Base-by-base conservation (phyloP, 1,140 invertebrate genomes). In the Sminthurides bifidus region DNA sequence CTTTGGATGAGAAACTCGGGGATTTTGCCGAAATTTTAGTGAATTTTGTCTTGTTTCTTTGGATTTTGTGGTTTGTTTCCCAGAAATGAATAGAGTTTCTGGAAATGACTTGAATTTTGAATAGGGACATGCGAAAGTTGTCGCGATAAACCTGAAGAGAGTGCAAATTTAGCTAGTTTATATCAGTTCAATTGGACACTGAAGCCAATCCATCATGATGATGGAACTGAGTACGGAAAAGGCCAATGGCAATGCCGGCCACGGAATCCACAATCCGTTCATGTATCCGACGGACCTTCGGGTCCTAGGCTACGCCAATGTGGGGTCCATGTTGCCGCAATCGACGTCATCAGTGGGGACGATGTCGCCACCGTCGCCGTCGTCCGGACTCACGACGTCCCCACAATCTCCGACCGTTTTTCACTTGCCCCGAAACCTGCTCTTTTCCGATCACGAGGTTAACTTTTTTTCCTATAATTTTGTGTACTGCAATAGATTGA, bases 231-330 rank as follows among this genome's bases (percentile, higher is more conserved):
- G 52, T 21, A 37, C 45, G 29, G 59, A 64, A 21, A 61, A 60
- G 35, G 43, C 54, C 5, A 64, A 61, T 54, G 62, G 58, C 15
- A 31, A 35, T 41, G 43, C 38, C 33, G 51, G 31, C 24, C 49
- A 35, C 15, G 43, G 45, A n/a, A 38, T 57, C n/a, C 61, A 59
- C 46, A 57, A 63, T 54, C 53, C 58, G 4, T 64, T 60, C 31
- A 48, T 61, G 12, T 64, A 64, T 38, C 62, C 62, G 24, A 54
- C 62, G n/a, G 62, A 64, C 51, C 37, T 64, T 21, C 52, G 62
- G 38, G 59, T 64, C 23, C 41, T 63, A 12, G 61, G 60, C 12
- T 63, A 61, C 41, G 64, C 53, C 19, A 53, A 48, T 19, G 55
- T 55, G 15, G 52, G 54, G 2, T 41, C 51, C 15, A 40, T 60